Evolutionary conservation across 1,140 invertebrate genomes (phyloP), one percentile per base, ranked within the genome.

Genomic region (Agrypnia vestita): DNA sequence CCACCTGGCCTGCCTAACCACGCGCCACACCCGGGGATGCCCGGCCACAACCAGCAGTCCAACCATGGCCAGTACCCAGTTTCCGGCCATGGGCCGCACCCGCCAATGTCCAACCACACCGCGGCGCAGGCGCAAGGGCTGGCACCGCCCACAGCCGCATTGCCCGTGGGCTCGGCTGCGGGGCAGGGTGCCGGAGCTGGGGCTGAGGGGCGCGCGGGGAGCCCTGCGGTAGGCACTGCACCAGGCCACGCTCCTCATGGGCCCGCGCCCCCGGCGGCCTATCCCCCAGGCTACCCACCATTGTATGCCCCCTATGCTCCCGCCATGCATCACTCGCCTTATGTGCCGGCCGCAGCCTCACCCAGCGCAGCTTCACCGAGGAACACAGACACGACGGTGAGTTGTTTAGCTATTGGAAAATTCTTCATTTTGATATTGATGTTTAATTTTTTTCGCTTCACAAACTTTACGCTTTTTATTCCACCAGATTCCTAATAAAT

Each of bases 281-380:
- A 90, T 90, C 87, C 90, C 85, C 88, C 89, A 84, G 85, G 92
- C 61, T 94, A 94, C 85, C 91, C 93, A 47, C 91, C 94, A 19
- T 88, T 95, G 56, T 95, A 95, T 84, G 92, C 94, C 0, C 94
- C 94, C 0, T 95, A 95, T 84, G 92, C 92, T 3, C 85, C 88
- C 64, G 91, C 91, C 47, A 86, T 94, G 53, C 91, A 92, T 84
- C 94, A 94, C 84, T 93, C 92, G 80, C 91, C 92, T 55, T 91
- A 91, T 84, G 85, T 94, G 81, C 91, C 93, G 17, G 89, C 91
- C 71, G 87, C 91, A 43, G 89, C 91, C 83, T 90, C 90, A 19
- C 91, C 93, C 15, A 91, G 92, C 13, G 93, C 91, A 49, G 91
- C 92, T 3, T 93, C 92, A 21, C 91, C 91, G 13, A 91, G 93